phyloP scores from a whole-genome alignment of 2,113 vertebrate species.

The Cercocebus atys region DNA sequence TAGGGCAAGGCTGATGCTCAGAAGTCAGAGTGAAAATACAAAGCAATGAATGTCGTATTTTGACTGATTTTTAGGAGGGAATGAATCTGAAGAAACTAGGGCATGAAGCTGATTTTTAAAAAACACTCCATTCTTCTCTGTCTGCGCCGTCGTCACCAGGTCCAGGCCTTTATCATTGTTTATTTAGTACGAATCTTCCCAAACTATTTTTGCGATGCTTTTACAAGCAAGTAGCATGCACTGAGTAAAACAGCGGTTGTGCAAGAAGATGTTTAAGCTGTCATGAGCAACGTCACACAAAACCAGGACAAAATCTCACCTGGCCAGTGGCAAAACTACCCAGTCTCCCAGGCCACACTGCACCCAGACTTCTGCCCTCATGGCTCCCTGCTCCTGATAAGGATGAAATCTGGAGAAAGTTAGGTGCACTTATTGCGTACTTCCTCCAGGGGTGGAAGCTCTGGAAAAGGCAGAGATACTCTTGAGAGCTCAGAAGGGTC shows the following conservation, averaged over 20 bases:
- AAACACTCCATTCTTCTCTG: neutral
- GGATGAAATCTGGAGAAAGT: neutral
- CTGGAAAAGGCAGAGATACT: neutral
- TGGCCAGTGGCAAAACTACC: neutral
- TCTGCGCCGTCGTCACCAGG: rapidly evolving
- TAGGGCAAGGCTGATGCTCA: neutral
- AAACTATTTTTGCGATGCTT: neutral
- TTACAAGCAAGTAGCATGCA: neutral
- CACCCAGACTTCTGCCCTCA: neutral
- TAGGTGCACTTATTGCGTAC: no score
- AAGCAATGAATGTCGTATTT: no score
- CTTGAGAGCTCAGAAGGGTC: neutral
- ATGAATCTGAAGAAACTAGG: neutral
- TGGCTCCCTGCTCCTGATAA: neutral
- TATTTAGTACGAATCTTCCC: neutral
- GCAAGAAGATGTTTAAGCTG: neutral
- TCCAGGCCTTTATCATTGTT: neutral
- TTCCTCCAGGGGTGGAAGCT: neutral
- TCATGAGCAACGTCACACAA: neutral
- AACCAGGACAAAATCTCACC: neutral
- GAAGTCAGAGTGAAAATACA: no score
- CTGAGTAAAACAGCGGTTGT: neutral
- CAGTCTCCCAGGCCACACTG: no score
- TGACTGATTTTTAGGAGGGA: neutral
- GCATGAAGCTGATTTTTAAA: neutral